A percentile compares a stretch with the other conserved stretches of the same genome.
These are phyloP conservation scores for Apteryx owenii DNA, from an alignment of 2,113 vertebrate species.

Conservation along the genomic window DNA sequence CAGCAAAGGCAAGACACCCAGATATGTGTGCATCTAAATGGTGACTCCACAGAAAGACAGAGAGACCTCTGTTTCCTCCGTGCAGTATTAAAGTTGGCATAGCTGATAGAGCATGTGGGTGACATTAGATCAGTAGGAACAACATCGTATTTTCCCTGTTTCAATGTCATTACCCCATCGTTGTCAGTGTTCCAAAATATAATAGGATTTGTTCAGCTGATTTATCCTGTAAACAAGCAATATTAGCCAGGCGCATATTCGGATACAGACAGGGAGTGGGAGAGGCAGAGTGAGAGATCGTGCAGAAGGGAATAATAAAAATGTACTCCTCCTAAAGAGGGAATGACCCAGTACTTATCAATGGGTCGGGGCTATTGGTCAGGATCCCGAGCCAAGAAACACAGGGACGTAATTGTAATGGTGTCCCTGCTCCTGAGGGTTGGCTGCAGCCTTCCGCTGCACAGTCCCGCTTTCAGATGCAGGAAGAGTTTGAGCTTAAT, in stretches of 20 bases:
- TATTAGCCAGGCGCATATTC: slow-evolving; percentile 55
- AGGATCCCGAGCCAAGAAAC: neutral
- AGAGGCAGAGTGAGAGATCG: neutral
- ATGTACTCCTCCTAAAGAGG: slow-evolving; percentile 67
- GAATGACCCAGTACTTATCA: slow-evolving; percentile 59
- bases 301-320: slow-evolving; percentile 66
- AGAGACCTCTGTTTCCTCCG: neutral
- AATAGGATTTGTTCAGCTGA: slow-evolving; percentile 76
- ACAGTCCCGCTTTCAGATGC: neutral
- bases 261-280: neutral
- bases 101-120: neutral
- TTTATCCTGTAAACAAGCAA: slow-evolving; percentile 64
- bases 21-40: fast-evolving
- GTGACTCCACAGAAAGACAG: fast-evolving
- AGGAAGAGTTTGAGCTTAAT: neutral
- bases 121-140: slow-evolving; percentile 27
- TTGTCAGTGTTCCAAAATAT: slow-evolving; percentile 70
- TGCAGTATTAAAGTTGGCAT: neutral
- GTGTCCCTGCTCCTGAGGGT: neutral
- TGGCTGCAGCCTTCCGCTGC: neutral
- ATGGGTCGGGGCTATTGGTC: neutral
- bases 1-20: neutral
- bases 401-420: slow-evolving; percentile 21
- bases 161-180: slow-evolving; percentile 13
- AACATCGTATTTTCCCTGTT: neutral